Evolutionary conservation across 1,140 invertebrate species (phyloP).

Genomic region (Lucilia sericata): DNA sequence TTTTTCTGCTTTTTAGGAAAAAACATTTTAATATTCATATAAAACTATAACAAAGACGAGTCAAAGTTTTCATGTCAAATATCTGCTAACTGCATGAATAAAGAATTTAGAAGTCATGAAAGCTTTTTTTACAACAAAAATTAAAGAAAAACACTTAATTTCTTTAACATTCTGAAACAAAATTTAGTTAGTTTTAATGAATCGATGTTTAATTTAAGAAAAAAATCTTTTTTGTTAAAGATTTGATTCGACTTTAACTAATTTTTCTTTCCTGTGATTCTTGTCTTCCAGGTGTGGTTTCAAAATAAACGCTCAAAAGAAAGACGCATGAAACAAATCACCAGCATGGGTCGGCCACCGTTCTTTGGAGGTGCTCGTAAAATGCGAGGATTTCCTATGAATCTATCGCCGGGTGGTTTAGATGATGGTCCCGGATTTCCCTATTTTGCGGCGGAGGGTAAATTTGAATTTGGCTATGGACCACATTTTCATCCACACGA

Average conservation of each 20-base stretch:
- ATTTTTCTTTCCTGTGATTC: slow-evolving; percentile 13
- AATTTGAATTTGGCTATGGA: slow-evolving; percentile 91
- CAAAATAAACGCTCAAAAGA: slow-evolving; percentile 99
- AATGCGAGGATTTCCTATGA: slow-evolving; percentile 90
- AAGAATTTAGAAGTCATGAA: too few species aligned
- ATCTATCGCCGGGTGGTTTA: slow-evolving; percentile 85
- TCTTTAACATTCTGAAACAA: too few species aligned
- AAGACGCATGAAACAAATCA: slow-evolving; percentile 90
- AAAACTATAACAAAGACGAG: too few species aligned
- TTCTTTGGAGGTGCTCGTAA: slow-evolving; percentile 91
- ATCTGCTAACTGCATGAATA: too few species aligned
- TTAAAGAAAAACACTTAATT: too few species aligned
- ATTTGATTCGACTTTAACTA: background rate
- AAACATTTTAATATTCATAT: background rate
- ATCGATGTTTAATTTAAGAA: too few species aligned
- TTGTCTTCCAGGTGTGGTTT: slow-evolving; percentile 92
- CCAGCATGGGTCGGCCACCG: slow-evolving; percentile 90
- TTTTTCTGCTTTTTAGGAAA: too few species aligned
- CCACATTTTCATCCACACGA: slow-evolving; percentile 90
- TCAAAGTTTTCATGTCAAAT: too few species aligned
- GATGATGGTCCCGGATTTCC: slow-evolving; percentile 87
- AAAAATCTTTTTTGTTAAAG: too few species aligned
- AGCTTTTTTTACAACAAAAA: too few species aligned
- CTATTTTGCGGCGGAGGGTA: slow-evolving; percentile 86
- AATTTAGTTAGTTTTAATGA: too few species aligned